Conservation (phyloP, 2,888 invertebrate species). For the Iphiclides podalirius region DNA sequence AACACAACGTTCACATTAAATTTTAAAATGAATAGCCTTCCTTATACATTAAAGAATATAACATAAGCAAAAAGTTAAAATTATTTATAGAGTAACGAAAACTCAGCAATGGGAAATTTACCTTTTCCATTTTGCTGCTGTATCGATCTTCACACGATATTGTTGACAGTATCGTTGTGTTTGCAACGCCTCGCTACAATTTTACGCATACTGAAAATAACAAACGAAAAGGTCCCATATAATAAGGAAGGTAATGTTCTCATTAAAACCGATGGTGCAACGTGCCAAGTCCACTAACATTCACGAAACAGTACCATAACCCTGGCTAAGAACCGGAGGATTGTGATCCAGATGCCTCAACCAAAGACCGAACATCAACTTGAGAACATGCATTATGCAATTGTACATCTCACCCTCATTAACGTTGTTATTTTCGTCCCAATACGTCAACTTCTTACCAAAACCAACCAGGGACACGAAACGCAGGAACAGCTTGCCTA, state of each 20-base stretch:
- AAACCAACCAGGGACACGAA: conserved; percentile 46
- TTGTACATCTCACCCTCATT: conserved; percentile 62
- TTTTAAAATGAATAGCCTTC: not conserved
- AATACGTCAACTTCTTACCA: conserved; percentile 52
- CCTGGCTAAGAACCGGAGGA: conserved; percentile 21
- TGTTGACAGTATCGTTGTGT: not conserved
- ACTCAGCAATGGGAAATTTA: conserved; percentile 1
- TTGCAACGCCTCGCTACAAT: conserved; percentile 2
- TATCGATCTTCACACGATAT: conserved; percentile 1
- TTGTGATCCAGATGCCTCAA: conserved; percentile 71
- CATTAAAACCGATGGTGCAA: not conserved
- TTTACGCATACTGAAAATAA: conserved; percentile 9
- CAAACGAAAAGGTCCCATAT: not conserved
- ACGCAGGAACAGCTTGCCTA: conserved; percentile 54
- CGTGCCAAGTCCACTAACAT: not conserved
- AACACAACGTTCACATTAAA: not conserved
- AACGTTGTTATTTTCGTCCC: conserved; percentile 62
- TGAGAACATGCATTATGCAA: conserved; percentile 61
- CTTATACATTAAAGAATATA: not conserved
- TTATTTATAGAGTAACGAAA: not conserved
- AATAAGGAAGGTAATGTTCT: not conserved
- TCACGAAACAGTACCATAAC: not conserved
- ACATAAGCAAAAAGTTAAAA: not conserved
- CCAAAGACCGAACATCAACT: conserved; percentile 71
- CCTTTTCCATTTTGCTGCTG: conserved; percentile 1